Evolutionary conservation across 2,113 vertebrate species (phyloP).

Genomic region (Hydropotes inermis): DNA sequence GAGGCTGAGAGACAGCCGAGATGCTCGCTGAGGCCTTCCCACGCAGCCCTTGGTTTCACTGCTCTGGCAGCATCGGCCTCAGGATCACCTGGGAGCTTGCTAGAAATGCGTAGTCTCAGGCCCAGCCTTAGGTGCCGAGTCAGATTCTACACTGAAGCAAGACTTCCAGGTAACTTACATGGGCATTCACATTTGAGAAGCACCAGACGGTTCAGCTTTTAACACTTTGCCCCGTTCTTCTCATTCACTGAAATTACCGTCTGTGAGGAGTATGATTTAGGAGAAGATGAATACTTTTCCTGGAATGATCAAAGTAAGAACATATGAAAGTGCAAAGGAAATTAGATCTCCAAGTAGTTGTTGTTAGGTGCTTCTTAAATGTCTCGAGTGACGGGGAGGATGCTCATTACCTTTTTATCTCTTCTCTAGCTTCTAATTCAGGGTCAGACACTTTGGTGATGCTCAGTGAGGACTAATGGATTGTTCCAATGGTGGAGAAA

Average conservation of each 20-base stretch:
- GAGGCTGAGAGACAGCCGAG: background rate
- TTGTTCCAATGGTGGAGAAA: background rate
- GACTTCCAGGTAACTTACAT: background rate
- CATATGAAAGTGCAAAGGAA: background rate
- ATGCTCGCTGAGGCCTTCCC: background rate
- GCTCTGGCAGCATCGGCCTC: background rate
- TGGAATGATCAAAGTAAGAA: background rate
- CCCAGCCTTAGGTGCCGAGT: background rate
- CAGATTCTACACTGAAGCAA: background rate
- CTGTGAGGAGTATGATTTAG: background rate
- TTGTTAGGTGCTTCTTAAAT: background rate
- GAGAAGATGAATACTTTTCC: background rate
- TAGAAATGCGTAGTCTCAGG: background rate
- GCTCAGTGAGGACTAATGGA: background rate
- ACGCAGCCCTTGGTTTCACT: fast-evolving
- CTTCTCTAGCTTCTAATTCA: background rate
- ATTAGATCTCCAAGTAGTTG: background rate
- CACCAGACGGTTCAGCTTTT: background rate
- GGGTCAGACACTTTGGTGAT: background rate
- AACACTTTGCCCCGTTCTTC: background rate
- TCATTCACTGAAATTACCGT: background rate
- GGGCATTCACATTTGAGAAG: background rate
- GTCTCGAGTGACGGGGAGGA: background rate
- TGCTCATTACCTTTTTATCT: background rate
- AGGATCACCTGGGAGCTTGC: background rate